Evolutionary conservation across 2,113 vertebrate genomes (phyloP).

Genomic region (Scophthalmus maximus): DNA sequence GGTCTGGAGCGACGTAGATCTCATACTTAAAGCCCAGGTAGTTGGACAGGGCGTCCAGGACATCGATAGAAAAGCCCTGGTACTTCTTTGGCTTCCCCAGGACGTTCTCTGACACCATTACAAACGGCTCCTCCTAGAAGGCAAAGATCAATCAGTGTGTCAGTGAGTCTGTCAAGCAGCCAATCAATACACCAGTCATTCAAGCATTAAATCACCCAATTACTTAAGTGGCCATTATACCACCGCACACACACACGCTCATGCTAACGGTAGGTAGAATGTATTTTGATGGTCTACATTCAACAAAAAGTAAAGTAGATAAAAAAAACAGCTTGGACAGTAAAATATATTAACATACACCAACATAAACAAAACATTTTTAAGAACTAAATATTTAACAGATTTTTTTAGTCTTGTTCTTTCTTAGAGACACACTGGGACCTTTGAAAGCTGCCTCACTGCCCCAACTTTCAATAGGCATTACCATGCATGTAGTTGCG

Average conservation of each 20-base stretch:
- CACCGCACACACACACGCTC: slow-evolving; percentile 3
- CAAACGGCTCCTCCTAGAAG: slow-evolving; percentile 96
- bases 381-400: background rate
- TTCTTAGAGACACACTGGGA: background rate
- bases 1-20: slow-evolving; percentile 96
- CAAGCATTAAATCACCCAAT: slow-evolving; percentile 52
- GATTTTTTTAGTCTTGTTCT: background rate
- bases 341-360: background rate
- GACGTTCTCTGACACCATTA: slow-evolving; percentile 99
- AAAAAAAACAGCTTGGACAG: background rate
- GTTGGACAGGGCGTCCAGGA: slow-evolving; percentile 94
- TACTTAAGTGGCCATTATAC: slow-evolving; percentile 41
- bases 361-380: background rate
- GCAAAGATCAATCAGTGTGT: slow-evolving; percentile 42
- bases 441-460: background rate
- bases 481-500: background rate
- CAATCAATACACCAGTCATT: slow-evolving; percentile 45
- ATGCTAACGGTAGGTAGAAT: background rate
- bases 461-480: background rate
- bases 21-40: slow-evolving; percentile 98
- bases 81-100: slow-evolving; percentile 98
- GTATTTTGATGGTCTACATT: background rate
- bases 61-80: slow-evolving; percentile 96
- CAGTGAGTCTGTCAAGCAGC: slow-evolving; percentile 37
- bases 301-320: background rate